A percentile compares a stretch with the other conserved stretches of the same genome.
These are phyloP conservation scores for Scatophagus argus DNA, from an alignment of 2,113 vertebrate species.

Conservation along the genomic window DNA sequence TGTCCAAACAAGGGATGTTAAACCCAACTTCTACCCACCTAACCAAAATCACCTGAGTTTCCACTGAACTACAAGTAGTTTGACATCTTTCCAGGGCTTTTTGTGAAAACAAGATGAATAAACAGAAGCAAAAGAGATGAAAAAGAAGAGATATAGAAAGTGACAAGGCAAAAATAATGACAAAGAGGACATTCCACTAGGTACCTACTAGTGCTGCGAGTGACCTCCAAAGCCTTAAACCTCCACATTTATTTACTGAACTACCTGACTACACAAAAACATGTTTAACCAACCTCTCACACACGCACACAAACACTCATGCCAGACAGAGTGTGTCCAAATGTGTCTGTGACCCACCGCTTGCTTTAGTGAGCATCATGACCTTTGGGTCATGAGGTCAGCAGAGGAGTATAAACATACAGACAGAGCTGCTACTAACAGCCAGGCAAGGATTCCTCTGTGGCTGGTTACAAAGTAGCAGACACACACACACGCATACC, in stretches of 20 bases:
- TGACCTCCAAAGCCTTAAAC: not conserved
- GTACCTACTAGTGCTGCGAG: not conserved
- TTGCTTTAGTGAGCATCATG: slow-evolving; percentile 62
- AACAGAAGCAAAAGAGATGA: not conserved
- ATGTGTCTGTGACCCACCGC: slow-evolving; percentile 69
- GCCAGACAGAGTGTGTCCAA: slow-evolving; percentile 67
- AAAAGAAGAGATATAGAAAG: not conserved
- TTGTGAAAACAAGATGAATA: not conserved
- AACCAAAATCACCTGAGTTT: not conserved
- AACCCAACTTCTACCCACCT: not conserved
- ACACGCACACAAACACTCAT: slow-evolving; percentile 32
- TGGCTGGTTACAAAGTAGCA: slow-evolving; percentile 60
- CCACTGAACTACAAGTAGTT: too few species aligned
- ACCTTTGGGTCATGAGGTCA: slow-evolving; percentile 76
- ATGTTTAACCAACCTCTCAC: slow-evolving; percentile 39
- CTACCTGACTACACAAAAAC: slow-evolving; percentile 20
- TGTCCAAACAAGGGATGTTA: slow-evolving; percentile 1
- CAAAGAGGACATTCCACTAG: not conserved
- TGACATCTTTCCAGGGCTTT: not conserved
- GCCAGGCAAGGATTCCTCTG: slow-evolving; percentile 70
- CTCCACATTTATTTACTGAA: slow-evolving; percentile 37
- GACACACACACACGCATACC: too few species aligned
- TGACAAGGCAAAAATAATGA: not conserved
- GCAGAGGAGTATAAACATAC: slow-evolving; percentile 76
- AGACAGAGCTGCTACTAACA: slow-evolving; percentile 67